phyloP scores from a whole-genome alignment of 2,113 vertebrate genomes.

The Cathartes aura region DNA sequence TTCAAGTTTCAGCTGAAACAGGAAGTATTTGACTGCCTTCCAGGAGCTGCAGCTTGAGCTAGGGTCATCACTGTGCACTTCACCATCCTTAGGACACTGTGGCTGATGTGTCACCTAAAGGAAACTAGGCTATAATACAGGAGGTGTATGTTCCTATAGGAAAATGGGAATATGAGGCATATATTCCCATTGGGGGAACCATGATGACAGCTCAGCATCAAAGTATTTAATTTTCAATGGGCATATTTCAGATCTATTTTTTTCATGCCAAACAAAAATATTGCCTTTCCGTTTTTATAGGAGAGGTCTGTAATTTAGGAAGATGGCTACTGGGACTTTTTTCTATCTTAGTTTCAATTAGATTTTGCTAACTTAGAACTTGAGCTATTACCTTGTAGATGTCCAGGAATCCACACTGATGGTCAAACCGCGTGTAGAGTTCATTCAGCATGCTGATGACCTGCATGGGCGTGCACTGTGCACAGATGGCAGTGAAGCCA shows the following conservation, averaged over 20 bases:
- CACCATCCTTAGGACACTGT: neutral
- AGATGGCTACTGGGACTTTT: neutral
- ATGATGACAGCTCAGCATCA: neutral
- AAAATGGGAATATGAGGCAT: neutral
- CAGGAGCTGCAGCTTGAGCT: neutral
- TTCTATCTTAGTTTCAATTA: neutral
- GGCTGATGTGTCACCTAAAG: neutral
- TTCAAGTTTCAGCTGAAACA: neutral
- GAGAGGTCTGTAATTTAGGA: neutral
- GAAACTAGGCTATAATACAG: neutral
- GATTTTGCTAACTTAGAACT: neutral
- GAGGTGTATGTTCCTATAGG: neutral
- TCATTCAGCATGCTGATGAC: slow-evolving; percentile 99
- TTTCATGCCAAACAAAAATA: neutral
- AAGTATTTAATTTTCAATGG: neutral
- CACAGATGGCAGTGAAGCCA: slow-evolving; percentile 97
- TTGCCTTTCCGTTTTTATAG: neutral
- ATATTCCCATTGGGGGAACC: neutral
- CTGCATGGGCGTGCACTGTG: slow-evolving; percentile 98
- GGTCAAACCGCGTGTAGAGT: slow-evolving; percentile 96
- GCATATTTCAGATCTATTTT: neutral
- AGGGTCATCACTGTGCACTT: neutral
- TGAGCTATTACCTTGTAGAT: slow-evolving; percentile 91
- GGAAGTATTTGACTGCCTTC: neutral
- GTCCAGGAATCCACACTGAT: slow-evolving; percentile 97